Evolutionary conservation across 2,797 vertebrate genomes (phyloP), one percentile per base, ranked within the genome.

Genomic region (Catostomus latipinnis): DNA sequence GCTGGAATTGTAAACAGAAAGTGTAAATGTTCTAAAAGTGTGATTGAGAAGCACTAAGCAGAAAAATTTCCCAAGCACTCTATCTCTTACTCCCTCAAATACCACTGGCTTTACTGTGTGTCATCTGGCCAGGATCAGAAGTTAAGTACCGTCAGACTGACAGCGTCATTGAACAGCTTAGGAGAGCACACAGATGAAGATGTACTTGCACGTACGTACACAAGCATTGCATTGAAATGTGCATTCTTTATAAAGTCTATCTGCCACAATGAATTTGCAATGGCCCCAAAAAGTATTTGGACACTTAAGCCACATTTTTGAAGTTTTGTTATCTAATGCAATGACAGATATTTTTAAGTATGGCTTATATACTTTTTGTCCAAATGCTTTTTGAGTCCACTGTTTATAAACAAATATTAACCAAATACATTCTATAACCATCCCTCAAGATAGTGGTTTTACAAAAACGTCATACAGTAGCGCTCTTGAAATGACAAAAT

Each of bases 1-100:
- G 90, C 90, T 83, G 85, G 75, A 91, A 87, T 86, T 57, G 88
- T 93, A 92, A 93, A 94, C 91, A 90, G 66, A 70, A 85, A 50
- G 49, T 85, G 86, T 90, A 92, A 93, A 93, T 89, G 89, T 84
- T 86, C 83, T 58, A 82, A 82, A 85, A 71, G 74, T 69, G 75
- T 61, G 67, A 79, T 63, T 70, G 81, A 90, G 89, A 89, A 69
- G 67, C 78, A 48, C 81, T 22, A 34, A 76, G 50, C 61, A 76
- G 81, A 71, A 71, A 84, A 76, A 80, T 76, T 82, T 91, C 78
- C 81, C 67, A 80, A 69, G 76, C 56, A 48, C 86, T 86, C 68
- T 67, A 45, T 58, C 45, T 57, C 76, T 58, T 65, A 61, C 74
- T 82, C 68, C 62, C 46, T 72, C 60, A 66, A 71, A 78, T 74